Evolutionary conservation across 2,797 vertebrate species (phyloP), one percentile per base, ranked within the genome.

Genomic region (Anas bernieri): DNA sequence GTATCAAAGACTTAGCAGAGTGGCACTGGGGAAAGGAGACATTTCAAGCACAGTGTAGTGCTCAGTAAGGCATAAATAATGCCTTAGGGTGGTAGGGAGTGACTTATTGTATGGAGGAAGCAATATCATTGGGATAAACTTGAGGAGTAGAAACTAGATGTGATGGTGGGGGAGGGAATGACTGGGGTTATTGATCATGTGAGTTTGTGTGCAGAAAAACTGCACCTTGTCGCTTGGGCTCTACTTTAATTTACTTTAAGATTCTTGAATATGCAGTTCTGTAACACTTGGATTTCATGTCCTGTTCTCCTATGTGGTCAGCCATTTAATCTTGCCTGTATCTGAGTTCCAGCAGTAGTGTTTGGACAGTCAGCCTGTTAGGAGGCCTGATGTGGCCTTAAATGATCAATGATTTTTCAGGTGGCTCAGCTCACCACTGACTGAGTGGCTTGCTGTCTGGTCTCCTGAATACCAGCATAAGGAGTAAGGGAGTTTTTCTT

Each of bases 351-450:
- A 87, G 11, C 61, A 88, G 66, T 73, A 64, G 28, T 14, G 25
- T 67, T 87, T 75, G 69, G 85, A 73, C 76, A 78, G 45, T 37
- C 46, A 18, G 82, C 85, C 92, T 90, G 48, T 23, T 78, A 41
- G 33, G 66, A 91, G 87, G 77, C 62, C 73, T 91, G 85, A 78
- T 90, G 74, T 92, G 75, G 33, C 66, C 83, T 88, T 82, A 80
- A 92, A 61, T 54, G 73, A 87, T 95, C 8, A 21, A 69, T 88
- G 46, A 69, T 88, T 78, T 89, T 92, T 93, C 50, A 85, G 35
- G 87, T 94, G 92, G 52, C 81, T 96, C 83, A 66, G 63, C 74
- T 91, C 46, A 68, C 50, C 15, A 2, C 52, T 73, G 61, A 11
- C 67, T 69, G 67, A 41, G 84, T 89, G 83, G 58, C 84, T 88